phyloP scores from a whole-genome alignment of 2,113 vertebrate species.

The Gnathonemus echidnorhynchus region DNA sequence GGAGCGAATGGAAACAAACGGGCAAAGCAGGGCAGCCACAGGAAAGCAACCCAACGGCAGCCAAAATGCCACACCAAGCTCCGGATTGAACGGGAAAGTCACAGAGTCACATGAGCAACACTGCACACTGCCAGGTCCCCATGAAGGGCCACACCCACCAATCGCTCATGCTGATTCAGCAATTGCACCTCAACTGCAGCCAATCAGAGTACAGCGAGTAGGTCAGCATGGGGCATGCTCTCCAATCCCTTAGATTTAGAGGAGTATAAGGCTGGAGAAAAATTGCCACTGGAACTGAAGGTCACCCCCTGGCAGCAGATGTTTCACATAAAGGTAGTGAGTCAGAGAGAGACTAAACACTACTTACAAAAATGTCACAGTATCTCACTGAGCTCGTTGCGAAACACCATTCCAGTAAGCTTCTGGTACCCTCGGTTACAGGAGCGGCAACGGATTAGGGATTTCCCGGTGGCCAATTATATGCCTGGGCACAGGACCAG shows the following conservation, averaged over 20 bases:
- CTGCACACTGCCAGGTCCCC: background rate
- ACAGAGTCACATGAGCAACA: background rate
- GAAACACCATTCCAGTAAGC: constrained; percentile 36
- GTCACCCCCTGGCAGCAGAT: constrained; percentile 43
- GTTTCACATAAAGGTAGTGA: constrained; percentile 45
- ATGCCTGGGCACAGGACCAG: background rate
- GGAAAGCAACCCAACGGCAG: background rate
- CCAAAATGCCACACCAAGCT: background rate
- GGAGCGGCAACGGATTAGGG: background rate
- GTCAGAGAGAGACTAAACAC: constrained; percentile 37
- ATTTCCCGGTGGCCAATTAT: background rate
- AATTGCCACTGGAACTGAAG: constrained; percentile 48
- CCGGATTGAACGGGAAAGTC: background rate
- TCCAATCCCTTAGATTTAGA: constrained; percentile 21
- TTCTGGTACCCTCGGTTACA: constrained; percentile 25
- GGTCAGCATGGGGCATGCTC: background rate
- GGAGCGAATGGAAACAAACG: background rate
- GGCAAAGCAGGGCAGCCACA: background rate
- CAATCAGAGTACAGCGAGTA: background rate
- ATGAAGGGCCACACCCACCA: background rate
- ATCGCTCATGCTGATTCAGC: background rate
- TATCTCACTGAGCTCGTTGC: constrained; percentile 1
- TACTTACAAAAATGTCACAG: constrained; percentile 16
- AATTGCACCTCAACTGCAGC: background rate
- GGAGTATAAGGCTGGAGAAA: constrained; percentile 46